These are phyloP conservation scores for Acleris sparsana DNA, from an alignment of 2,888 invertebrate species.

Conservation along the genomic window DNA sequence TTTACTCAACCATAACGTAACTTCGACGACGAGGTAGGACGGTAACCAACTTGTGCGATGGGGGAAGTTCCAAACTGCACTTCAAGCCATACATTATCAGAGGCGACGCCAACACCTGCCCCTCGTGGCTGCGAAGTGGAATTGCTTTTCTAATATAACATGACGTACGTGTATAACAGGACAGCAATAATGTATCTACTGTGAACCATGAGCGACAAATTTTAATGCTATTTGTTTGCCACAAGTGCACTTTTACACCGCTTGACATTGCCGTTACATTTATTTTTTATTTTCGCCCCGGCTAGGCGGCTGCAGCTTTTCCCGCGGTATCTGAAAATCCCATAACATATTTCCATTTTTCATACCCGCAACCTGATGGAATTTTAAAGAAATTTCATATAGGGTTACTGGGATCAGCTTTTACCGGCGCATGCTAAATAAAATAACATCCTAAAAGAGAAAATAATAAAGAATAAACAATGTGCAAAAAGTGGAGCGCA, in stretches of 20 bases:
- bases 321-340: no score
- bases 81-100: conserved; percentile 29
- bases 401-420: no score
- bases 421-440: neutral
- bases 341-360: no score
- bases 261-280: no score
- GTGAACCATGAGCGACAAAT: neutral
- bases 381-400: no score
- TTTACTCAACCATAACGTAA: conserved; percentile 6
- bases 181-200: conserved; percentile 7
- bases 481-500: conserved; percentile 1
- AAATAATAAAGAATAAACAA: neutral
- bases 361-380: no score
- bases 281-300: no score
- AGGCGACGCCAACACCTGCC: conserved; percentile 29
- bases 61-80: conserved; percentile 27
- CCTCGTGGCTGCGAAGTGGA: conserved; percentile 30
- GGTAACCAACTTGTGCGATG: conserved; percentile 14
- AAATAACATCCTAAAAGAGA: neutral
- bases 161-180: conserved; percentile 19
- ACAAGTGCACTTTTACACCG: conserved; percentile 2
- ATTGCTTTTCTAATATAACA: conserved; percentile 31
- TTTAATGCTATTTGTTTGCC: conserved; percentile 1
- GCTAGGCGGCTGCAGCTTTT: no score
- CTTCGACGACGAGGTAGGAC: conserved; percentile 9